phyloP scores from a whole-genome alignment of 2,888 invertebrate genomes.

The Megalurothrips usitatus region DNA sequence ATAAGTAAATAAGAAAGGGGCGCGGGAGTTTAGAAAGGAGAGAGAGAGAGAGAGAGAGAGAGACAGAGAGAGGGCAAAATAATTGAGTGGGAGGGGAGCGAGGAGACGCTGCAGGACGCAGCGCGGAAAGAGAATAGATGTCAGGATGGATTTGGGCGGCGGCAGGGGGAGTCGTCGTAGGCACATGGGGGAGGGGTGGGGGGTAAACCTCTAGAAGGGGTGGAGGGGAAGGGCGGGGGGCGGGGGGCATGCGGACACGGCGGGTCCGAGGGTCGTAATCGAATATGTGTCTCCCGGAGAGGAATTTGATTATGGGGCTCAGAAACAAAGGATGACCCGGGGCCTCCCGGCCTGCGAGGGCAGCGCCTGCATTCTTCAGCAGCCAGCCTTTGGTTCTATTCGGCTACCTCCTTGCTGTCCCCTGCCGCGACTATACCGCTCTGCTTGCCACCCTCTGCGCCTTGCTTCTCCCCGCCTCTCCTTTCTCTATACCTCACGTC shows the following conservation, averaged over 20 bases:
- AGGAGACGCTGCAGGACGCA: background rate
- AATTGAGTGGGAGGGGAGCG: background rate
- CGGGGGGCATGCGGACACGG: background rate
- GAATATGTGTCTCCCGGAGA: slow-evolving; percentile 22
- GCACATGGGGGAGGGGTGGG: no score
- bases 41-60: no score
- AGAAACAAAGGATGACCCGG: background rate
- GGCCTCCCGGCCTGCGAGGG: background rate
- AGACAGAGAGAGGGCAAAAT: no score
- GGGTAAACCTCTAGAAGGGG: background rate
- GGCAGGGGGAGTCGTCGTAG: no score
- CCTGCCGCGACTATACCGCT: background rate
- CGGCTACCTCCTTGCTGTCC: no score
- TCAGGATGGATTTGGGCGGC: no score
- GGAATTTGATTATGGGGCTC: slow-evolving; percentile 24
- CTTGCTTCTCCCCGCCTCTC: background rate
- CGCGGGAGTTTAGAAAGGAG: no score
- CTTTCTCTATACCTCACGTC: background rate
- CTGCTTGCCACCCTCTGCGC: background rate
- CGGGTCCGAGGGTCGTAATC: background rate
- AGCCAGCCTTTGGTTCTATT: background rate
- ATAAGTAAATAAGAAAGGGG: no score
- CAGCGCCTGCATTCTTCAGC: background rate
- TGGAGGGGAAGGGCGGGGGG: background rate
- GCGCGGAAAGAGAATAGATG: background rate